Evolutionary conservation across 2,888 invertebrate species (phyloP), one percentile per base, ranked within the genome.

Genomic region (Morpho helenor): DNA sequence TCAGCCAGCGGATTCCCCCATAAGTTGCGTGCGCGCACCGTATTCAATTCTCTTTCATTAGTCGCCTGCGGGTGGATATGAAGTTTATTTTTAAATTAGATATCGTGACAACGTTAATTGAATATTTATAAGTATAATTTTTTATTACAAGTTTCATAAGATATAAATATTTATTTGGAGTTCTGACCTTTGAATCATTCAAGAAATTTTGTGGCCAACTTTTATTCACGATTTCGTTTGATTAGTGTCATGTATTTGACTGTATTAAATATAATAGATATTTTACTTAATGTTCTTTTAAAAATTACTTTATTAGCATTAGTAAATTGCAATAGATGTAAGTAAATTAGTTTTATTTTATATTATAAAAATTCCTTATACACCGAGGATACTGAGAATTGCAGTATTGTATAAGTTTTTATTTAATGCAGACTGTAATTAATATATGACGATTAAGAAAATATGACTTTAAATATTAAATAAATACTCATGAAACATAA

Each of bases 1-100:
- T 64, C 66, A 63, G 63, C 60, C 65, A 67, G 69, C 64, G 60
- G 70, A 73, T 69, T 70, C 67, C 68, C 69, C 68, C 66, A 64
- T 67, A 56, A 44, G 23, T 55, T 54, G 59, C 61, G 57, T 60
- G 60, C 56, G 51, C 50, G 51, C 57, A 47, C 52, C 54, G 31
- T 50, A 57, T 53, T 49, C 57, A 57, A 63, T 63, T 59, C 62
- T 62, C 55, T 63, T 61, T 63, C 57, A 50, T 58, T 55, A 40
- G 49, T 31, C 8, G 39, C 44, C 48, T 44, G 50, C 47, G 40
- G 45, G 52, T 42, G 8, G 23, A 49, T 51, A 23, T 49, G 46
- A 46, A 57, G 44, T 52, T 59, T 62, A 46, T 52, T 57, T 46
- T 54, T 49, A 54, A 57, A 57, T 49, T 52, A 49, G n/a, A 49